phyloP scores from a whole-genome alignment of 2,888 invertebrate genomes.

The Galeruca laticollis region DNA sequence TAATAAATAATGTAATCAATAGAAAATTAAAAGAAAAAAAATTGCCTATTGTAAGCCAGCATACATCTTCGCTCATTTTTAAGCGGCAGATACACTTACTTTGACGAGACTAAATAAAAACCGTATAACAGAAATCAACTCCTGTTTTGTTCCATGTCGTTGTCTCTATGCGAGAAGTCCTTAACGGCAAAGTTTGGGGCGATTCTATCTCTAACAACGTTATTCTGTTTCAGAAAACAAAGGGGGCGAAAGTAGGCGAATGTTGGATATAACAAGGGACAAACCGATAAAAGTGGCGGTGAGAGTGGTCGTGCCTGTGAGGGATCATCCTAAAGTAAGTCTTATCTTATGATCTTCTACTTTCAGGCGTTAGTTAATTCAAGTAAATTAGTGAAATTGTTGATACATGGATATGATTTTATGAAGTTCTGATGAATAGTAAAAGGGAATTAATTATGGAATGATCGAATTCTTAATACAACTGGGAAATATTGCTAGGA shows the following conservation, averaged over 20 bases:
- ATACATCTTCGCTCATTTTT: not conserved
- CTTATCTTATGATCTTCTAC: slow-evolving; percentile 39
- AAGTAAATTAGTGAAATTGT: not conserved
- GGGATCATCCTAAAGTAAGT: slow-evolving; percentile 87
- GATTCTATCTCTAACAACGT: slow-evolving; percentile 38
- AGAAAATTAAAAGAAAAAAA: not conserved
- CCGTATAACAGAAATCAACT: not conserved
- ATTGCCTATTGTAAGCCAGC: not conserved
- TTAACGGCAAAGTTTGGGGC: slow-evolving; percentile 37
- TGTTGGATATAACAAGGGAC: slow-evolving; percentile 88
- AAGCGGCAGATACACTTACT: not conserved
- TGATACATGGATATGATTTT: too few relatives aligned
- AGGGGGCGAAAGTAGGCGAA: slow-evolving; percentile 72
- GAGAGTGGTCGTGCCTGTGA: slow-evolving; percentile 85
- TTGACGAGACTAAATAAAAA: not conserved
- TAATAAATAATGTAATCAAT: too few relatives aligned
- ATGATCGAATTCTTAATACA: too few relatives aligned
- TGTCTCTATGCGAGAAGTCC: slow-evolving; percentile 8
- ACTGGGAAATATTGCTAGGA: too few relatives aligned
- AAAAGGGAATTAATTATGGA: too few relatives aligned
- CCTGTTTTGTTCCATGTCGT: not conserved
- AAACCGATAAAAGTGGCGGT: slow-evolving; percentile 90
- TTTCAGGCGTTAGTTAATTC: slow-evolving; percentile 7
- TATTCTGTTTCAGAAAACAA: slow-evolving; percentile 63
- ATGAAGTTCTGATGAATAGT: too few relatives aligned